Base-by-base conservation (phyloP, 2,113 vertebrate genomes). In the Montifringilla adamsi region DNA sequence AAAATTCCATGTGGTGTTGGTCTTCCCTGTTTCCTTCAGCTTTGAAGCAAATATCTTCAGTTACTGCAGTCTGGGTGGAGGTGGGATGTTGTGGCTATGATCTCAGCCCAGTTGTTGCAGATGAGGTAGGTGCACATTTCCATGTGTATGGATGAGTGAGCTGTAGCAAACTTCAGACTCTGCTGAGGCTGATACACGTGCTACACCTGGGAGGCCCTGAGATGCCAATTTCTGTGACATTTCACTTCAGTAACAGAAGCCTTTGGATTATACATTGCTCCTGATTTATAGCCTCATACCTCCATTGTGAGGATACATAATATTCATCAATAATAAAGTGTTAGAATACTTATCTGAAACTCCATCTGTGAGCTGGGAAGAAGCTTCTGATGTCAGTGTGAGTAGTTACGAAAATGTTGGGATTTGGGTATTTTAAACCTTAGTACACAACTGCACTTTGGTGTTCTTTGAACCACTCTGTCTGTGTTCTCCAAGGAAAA, bases 121-220 rank as follows among this genome's bases (percentile, higher is more conserved):
- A 10, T 0, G 6, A 79, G 15, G 46, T 12, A n/a, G 22, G 16
- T 59, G 35, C 35, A 21, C 0, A 0, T 63, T 80, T 55, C 33
- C 19, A 27, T 20, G 16, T 31, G 2, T 8, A 4, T 8, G 43
- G 27, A 37, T 27, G n/a, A 15, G 17, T 39, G 47, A 76, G 23
- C 39, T 63, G 22, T 14, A 55, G 53, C 7, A 28, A 63, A n/a
- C 43, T 19, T 72, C 1, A 62, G 41, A 3, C 12, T 56, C 46
- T 72, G 56, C 67, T 55, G 43, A 49, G 31, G 22, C 23, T 60
- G 33, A 35, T 31, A 13, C 1, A 4, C 2, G 7, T 50, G 11
- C n/a, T 30, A 20, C 24, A 10, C 67, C n/a, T 70, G 60, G 41
- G 33, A 27, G 17, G 39, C 20, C 44, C n/a, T 0, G 3, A 50